A percentile compares a stretch with the other conserved stretches of the same genome.
These are phyloP conservation scores for Branchipolynoe longqiensis DNA, from an alignment of 2,888 invertebrate species.

Conservation along the genomic window DNA sequence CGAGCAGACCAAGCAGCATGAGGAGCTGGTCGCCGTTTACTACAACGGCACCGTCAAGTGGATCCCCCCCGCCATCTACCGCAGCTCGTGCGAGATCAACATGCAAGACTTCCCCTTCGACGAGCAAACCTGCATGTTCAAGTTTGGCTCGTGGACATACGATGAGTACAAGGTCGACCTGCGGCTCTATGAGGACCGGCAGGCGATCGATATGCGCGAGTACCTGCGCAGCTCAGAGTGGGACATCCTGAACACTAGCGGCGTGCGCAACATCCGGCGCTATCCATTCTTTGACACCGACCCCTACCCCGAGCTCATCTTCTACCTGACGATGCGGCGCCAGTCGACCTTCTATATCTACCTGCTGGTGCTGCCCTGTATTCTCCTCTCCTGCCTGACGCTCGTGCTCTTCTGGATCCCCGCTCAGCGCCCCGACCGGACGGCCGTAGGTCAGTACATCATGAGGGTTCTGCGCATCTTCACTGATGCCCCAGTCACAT, in stretches of 20 bases:
- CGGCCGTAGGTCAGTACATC: conserved; percentile 56
- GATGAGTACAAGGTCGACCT: conserved; percentile 60
- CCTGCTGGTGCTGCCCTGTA: conserved; percentile 60
- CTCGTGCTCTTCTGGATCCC: conserved; percentile 59
- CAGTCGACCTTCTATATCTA: conserved; percentile 60
- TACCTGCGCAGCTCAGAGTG: conserved; percentile 59
- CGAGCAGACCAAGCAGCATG: conserved; percentile 60
- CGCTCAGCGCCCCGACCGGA: conserved; percentile 57
- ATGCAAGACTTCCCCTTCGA: conserved; percentile 61
- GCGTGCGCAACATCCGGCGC: conserved; percentile 30
- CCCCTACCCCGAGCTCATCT: conserved; percentile 57
- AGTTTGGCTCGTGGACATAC: conserved; percentile 61
- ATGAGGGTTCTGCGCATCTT: not conserved
- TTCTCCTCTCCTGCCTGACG: conserved; percentile 58
- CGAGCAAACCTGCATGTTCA: conserved; percentile 57
- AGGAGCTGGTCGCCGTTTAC: conserved; percentile 61
- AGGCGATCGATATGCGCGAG: conserved; percentile 54
- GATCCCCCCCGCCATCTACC: conserved; percentile 61
- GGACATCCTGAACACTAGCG: conserved; percentile 52
- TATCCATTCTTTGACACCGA: conserved; percentile 60
- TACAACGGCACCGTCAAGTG: conserved; percentile 61
- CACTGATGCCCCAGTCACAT: too few relatives aligned
- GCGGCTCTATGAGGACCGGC: conserved; percentile 16
- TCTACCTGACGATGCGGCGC: conserved; percentile 57
- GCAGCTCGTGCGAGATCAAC: conserved; percentile 58